Evolutionary conservation across 1,140 invertebrate genomes (phyloP).

Genomic region (Macrostomum lignano): DNA sequence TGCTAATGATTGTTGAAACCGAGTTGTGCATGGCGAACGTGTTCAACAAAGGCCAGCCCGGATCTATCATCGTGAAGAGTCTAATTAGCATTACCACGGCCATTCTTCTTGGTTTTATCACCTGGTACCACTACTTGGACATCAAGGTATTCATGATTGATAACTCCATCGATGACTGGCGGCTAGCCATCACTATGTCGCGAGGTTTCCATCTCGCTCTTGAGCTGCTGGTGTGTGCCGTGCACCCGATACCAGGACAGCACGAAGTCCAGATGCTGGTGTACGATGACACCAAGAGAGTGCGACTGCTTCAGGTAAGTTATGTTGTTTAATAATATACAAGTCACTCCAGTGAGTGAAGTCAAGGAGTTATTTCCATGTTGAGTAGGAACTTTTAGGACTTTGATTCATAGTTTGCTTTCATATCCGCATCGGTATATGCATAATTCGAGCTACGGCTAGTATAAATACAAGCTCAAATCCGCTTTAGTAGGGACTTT

Average conservation of each 20-base stretch:
- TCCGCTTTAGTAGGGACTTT: too few species aligned
- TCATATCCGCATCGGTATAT: too few species aligned
- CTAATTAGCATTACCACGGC: conserved; percentile 16
- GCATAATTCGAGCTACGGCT: too few species aligned
- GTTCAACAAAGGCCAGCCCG: conserved; percentile 6
- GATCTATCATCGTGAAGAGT: conserved; percentile 15
- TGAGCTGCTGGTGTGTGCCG: conserved; percentile 17
- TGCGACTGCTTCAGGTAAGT: not conserved
- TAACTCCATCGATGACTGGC: conserved; percentile 22
- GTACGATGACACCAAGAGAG: not conserved
- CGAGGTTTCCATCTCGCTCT: conserved; percentile 12
- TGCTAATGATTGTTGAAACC: conserved; percentile 19
- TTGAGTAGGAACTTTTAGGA: too few species aligned
- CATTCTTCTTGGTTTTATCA: conserved; percentile 13
- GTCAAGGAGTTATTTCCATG: too few species aligned
- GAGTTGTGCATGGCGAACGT: conserved; percentile 11
- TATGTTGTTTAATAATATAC: too few species aligned
- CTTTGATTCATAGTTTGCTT: too few species aligned
- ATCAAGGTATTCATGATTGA: conserved; percentile 15
- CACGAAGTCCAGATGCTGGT: conserved; percentile 1
- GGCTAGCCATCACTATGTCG: conserved; percentile 13
- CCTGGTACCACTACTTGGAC: conserved; percentile 13
- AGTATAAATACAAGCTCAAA: too few species aligned
- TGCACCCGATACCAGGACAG: conserved; percentile 21
- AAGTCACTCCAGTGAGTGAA: too few species aligned